Conservation (phyloP, 2,797 vertebrate genomes). For the Xiphorhynchus erythropygius region DNA sequence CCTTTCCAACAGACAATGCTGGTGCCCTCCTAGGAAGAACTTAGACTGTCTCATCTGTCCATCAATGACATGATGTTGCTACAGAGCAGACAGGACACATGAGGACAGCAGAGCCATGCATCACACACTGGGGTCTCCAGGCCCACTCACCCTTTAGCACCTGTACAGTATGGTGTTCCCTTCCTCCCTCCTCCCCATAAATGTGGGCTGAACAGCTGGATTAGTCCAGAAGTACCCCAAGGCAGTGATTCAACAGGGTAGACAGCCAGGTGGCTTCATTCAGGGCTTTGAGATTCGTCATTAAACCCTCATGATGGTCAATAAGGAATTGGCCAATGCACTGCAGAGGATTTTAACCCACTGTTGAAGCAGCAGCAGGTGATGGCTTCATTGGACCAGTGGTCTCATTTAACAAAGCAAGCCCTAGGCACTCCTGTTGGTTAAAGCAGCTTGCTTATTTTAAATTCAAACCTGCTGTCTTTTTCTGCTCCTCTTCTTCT, state of each 20-base stretch:
- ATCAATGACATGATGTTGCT: background rate
- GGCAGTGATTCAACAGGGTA: background rate
- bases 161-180: too few relatives aligned
- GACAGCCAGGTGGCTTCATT: background rate
- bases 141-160: background rate
- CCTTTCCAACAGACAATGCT: background rate
- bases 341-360: background rate
- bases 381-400: background rate
- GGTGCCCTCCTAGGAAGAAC: background rate
- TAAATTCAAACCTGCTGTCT: slow-evolving; percentile 32
- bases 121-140: rapidly evolving
- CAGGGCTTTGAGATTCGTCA: background rate
- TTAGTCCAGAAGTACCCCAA: background rate
- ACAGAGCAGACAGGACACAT: background rate
- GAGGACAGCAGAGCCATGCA: background rate
- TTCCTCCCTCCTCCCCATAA: background rate
- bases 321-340: background rate
- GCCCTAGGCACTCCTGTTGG: background rate
- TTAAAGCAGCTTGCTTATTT: background rate
- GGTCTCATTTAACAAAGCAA: background rate
- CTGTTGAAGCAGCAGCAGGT: background rate
- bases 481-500: slow-evolving; percentile 22
- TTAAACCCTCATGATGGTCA: background rate
- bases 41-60: background rate
- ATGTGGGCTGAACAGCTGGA: background rate